Percentiles rank a stretch among this genome's conserved stretches.
Conservation (phyloP, 2,888 invertebrate species). For the Drosophila anceps region DNA sequence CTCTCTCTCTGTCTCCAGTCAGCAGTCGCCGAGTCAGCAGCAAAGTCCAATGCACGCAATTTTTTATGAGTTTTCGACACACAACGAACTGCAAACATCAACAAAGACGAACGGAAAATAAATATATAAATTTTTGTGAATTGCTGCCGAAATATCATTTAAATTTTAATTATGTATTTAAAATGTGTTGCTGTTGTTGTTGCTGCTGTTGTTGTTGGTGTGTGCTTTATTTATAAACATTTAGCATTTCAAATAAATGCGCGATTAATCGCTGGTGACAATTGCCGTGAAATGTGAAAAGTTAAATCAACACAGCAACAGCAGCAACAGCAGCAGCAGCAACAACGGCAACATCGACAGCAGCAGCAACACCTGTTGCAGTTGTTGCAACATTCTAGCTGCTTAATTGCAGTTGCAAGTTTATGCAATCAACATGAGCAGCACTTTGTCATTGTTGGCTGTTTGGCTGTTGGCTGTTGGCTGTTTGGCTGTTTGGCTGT, state of each 20-base stretch:
- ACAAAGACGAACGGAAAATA: constrained; percentile 47
- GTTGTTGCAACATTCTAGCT: constrained; percentile 38
- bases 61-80: constrained; percentile 60
- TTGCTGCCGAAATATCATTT: constrained; percentile 52
- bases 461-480: constrained; percentile 41
- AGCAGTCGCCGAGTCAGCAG: constrained; percentile 27
- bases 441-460: constrained; percentile 48
- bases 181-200: constrained; percentile 32
- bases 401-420: constrained; percentile 21
- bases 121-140: constrained; percentile 36
- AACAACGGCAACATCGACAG: constrained; percentile 9
- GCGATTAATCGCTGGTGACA: constrained; percentile 33
- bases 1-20: constrained; percentile 9
- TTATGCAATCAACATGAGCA: constrained; percentile 57
- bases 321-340: constrained; percentile 3
- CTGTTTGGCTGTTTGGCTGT: constrained; percentile 23
- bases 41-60: constrained; percentile 73
- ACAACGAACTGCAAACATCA: constrained; percentile 52
- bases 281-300: constrained; percentile 27
- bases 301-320: constrained; percentile 15
- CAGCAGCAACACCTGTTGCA: constrained; percentile 22
- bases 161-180: constrained; percentile 71
- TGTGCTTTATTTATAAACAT: constrained; percentile 65
- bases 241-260: constrained; percentile 38
- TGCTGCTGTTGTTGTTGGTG: constrained; percentile 28